These are phyloP conservation scores for Melanophora roralis DNA, from an alignment of 2,888 invertebrate species.

Conservation along the genomic window DNA sequence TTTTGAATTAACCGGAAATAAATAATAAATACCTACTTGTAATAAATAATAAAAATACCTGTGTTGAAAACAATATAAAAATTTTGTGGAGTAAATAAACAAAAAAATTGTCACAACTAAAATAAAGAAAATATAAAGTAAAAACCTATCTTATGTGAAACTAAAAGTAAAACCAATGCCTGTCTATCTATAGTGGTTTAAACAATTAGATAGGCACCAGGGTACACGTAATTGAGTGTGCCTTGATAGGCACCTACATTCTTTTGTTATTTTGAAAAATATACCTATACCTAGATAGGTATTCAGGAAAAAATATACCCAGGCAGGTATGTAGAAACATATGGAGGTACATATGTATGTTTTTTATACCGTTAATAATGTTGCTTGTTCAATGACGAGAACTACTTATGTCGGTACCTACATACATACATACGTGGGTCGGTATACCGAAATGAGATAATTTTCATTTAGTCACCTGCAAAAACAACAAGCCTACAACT, in stretches of 20 bases:
- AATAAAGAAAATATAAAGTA: no score
- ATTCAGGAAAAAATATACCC: no score
- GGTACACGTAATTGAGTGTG: no score
- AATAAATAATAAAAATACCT: constrained; percentile 16
- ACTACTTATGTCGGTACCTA: neutral
- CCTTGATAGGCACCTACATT: no score
- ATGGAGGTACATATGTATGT: neutral
- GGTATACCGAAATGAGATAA: neutral
- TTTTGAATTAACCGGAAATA: constrained; percentile 59
- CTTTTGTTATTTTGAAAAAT: no score
- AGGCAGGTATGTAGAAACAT: no score
- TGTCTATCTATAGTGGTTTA: no score
- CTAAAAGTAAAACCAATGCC: no score
- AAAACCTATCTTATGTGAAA: no score
- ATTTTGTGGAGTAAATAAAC: neutral
- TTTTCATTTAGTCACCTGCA: neutral
- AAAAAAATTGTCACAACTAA: neutral
- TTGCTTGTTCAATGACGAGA: neutral
- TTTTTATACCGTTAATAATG: neutral
- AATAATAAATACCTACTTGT: constrained; percentile 39
- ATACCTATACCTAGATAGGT: no score
- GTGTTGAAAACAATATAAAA: neutral
- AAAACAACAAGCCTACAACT: no score
- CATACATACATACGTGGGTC: neutral
- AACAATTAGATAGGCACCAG: no score